These are phyloP conservation scores for Chloroclystis v-ata DNA, from an alignment of 2,888 invertebrate species.

Conservation along the genomic window DNA sequence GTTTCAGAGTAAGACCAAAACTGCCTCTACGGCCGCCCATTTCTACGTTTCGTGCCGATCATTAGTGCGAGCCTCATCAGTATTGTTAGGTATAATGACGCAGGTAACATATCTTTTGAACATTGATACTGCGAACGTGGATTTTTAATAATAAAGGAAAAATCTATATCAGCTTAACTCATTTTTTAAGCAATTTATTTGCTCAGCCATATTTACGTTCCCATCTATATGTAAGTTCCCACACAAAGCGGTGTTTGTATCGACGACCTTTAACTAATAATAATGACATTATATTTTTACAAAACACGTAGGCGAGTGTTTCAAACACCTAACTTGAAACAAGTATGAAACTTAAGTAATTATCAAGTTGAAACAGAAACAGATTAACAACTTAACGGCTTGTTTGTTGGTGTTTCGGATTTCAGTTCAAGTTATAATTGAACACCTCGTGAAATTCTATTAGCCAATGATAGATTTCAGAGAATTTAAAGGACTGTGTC, in stretches of 20 bases:
- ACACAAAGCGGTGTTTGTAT: too few species aligned
- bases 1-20: too few species aligned
- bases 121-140: constrained; percentile 7
- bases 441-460: constrained; percentile 1
- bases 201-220: too few species aligned
- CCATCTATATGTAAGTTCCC: too few species aligned
- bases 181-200: too few species aligned
- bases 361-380: constrained; percentile 10
- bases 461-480: neutral
- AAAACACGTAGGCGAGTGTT: too few species aligned
- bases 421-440: constrained; percentile 7
- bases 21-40: too few species aligned
- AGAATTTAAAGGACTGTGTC: too few species aligned
- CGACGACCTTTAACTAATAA: too few species aligned
- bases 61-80: constrained; percentile 16
- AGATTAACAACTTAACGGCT: constrained; percentile 8
- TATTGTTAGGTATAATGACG: constrained; percentile 18
- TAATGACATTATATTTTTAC: too few species aligned
- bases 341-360: constrained; percentile 9
- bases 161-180: too few species aligned
- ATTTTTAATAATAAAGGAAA: neutral
- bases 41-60: constrained; percentile 3
- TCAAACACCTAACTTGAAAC: neutral
- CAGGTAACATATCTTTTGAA: constrained; percentile 3
- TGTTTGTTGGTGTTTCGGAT: constrained; percentile 16